Percentiles rank a stretch among this genome's conserved stretches.
These are phyloP conservation scores for Sminthurinus signatus DNA, from an alignment of 1,140 invertebrate genomes.

Conservation along the genomic window DNA sequence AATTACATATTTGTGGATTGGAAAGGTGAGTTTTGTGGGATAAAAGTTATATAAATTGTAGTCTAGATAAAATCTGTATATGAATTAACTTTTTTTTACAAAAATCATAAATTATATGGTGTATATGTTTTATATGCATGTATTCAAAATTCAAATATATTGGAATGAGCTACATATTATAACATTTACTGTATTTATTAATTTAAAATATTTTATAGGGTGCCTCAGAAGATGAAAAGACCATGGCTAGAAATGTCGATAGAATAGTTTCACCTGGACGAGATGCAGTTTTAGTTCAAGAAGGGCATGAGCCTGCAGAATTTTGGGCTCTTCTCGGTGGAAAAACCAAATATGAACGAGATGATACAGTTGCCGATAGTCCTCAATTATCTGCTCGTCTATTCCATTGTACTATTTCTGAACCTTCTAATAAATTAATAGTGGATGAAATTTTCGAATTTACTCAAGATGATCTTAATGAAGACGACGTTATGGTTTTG, in stretches of 20 bases:
- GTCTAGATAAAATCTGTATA: no score
- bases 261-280: slow-evolving; percentile 52
- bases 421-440: slow-evolving; percentile 52
- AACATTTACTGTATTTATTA: no score
- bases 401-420: slow-evolving; percentile 58
- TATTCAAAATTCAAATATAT: no score
- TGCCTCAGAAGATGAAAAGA: slow-evolving; percentile 59
- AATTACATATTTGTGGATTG: slow-evolving; percentile 60
- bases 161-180: no score
- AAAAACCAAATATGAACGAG: slow-evolving; percentile 52
- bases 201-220: slow-evolving; percentile 47
- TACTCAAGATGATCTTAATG: slow-evolving; percentile 50
- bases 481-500: slow-evolving; percentile 66
- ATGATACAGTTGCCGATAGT: slow-evolving; percentile 44
- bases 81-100: no score
- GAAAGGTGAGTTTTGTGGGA: slow-evolving; percentile 51
- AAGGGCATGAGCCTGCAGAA: slow-evolving; percentile 63
- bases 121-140: no score
- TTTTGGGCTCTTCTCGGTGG: slow-evolving; percentile 70
- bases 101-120: no score
- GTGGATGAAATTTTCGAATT: slow-evolving; percentile 63
- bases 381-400: slow-evolving; percentile 52
- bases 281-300: slow-evolving; percentile 52
- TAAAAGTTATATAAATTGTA: no score
- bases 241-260: slow-evolving; percentile 54